These are phyloP conservation scores for Leuctra nigra DNA, from an alignment of 2,888 invertebrate species.

Conservation along the genomic window DNA sequence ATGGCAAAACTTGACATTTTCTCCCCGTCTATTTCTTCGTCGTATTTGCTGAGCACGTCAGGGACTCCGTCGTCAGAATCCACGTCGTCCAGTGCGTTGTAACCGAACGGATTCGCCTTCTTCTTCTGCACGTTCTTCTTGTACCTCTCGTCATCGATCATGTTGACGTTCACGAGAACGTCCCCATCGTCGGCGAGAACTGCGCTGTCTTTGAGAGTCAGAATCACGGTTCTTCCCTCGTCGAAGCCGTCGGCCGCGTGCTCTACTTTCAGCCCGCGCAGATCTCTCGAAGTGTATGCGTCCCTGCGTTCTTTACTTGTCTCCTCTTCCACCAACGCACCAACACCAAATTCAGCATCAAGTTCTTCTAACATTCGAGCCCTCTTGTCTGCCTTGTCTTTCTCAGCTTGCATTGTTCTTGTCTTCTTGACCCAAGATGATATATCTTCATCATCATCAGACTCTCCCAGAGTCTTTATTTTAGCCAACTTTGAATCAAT, in stretches of 20 bases:
- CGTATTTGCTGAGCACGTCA: slow-evolving; percentile 82
- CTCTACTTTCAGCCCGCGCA: slow-evolving; percentile 78
- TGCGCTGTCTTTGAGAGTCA: slow-evolving; percentile 90
- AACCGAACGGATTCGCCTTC: slow-evolving; percentile 62
- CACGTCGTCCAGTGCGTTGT: slow-evolving; percentile 79
- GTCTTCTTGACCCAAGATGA: slow-evolving; percentile 77
- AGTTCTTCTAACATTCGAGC: slow-evolving; percentile 91
- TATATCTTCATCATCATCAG: slow-evolving; percentile 67
- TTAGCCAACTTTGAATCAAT: slow-evolving; percentile 60
- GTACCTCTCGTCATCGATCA: slow-evolving; percentile 76
- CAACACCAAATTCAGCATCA: slow-evolving; percentile 90
- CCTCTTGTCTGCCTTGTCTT: slow-evolving; percentile 75
- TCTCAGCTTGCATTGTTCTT: slow-evolving; percentile 68
- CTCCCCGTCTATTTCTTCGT: slow-evolving; percentile 81
- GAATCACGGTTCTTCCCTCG: slow-evolving; percentile 78
- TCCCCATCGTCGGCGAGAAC: slow-evolving; percentile 77
- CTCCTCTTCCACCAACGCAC: slow-evolving; percentile 76
- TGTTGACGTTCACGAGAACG: slow-evolving; percentile 85
- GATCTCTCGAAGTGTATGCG: slow-evolving; percentile 62
- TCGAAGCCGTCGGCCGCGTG: slow-evolving; percentile 64
- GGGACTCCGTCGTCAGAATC: slow-evolving; percentile 51
- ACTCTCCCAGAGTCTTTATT: slow-evolving; percentile 58
- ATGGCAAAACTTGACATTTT: slow-evolving; percentile 67
- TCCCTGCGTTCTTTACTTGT: slow-evolving; percentile 49
- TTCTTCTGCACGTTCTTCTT: slow-evolving; percentile 79